These are phyloP conservation scores for Margarornis squamiger DNA, from an alignment of 2,797 vertebrate genomes.

Conservation along the genomic window DNA sequence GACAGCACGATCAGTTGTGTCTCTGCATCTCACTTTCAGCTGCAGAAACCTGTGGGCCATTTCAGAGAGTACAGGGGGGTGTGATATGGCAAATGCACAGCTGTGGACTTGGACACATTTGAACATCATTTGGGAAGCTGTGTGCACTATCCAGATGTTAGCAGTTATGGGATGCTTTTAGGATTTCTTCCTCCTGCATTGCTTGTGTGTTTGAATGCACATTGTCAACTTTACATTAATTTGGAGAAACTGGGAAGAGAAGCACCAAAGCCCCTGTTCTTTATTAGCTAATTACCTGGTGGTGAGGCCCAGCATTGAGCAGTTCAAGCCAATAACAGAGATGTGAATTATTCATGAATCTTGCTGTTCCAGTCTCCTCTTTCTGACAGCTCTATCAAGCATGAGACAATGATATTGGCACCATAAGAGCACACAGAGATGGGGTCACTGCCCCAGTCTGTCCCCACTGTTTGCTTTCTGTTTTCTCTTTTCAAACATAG, in stretches of 20 bases:
- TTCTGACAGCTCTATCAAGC: neutral
- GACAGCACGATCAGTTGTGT: accelerated
- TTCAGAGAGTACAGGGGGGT: neutral
- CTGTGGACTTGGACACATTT: neutral
- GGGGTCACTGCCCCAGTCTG: neutral
- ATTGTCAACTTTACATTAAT: neutral
- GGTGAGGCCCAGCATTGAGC: neutral
- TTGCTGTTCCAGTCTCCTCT: neutral
- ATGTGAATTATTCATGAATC: conserved; percentile 34
- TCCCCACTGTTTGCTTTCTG: neutral
- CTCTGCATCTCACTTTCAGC: neutral
- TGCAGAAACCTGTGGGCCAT: neutral
- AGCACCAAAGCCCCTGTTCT: neutral
- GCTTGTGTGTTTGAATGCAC: neutral
- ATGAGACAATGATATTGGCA: neutral
- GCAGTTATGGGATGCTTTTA: neutral
- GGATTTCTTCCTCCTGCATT: neutral
- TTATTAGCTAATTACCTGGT: conserved; percentile 38
- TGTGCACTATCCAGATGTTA: neutral
- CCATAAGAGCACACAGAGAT: neutral
- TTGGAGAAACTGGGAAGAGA: neutral
- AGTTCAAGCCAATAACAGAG: neutral
- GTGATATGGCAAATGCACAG: neutral
- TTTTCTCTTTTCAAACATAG: neutral
- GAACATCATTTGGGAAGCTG: neutral